Percentiles rank a stretch among this genome's conserved stretches.
Conservation (phyloP, 2,888 invertebrate genomes). For the Coelopa pilipes region DNA sequence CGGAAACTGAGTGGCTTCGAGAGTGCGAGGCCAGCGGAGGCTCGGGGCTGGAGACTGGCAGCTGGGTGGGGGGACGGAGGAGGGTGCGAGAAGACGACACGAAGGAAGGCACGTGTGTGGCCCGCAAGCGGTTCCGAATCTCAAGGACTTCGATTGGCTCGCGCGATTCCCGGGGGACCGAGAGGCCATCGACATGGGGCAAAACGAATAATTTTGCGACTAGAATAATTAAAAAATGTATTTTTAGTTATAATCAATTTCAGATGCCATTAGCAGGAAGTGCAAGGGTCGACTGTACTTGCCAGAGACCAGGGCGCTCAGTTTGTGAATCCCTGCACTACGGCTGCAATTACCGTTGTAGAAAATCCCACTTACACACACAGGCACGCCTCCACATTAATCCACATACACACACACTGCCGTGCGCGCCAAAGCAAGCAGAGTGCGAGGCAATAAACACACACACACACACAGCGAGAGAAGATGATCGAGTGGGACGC, state of each 20-base stretch:
- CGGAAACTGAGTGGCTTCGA: not conserved
- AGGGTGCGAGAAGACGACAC: not conserved
- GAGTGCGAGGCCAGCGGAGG: not conserved
- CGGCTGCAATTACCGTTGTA: not conserved
- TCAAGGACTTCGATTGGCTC: not conserved
- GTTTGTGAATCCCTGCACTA: not conserved
- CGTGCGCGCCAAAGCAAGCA: not conserved
- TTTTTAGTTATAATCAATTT: too few relatives aligned
- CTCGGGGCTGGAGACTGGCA: not conserved
- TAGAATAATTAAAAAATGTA: too few relatives aligned
- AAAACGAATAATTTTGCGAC: too few relatives aligned
- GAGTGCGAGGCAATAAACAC: not conserved
- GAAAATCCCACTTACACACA: not conserved
- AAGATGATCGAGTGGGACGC: not conserved
- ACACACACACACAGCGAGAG: not conserved
- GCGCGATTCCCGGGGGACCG: not conserved
- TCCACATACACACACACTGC: not conserved
- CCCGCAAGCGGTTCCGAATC: not conserved
- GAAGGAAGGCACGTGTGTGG: not conserved
- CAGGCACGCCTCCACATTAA: too few relatives aligned
- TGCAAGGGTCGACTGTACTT: not conserved
- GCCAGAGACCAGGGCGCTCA: not conserved
- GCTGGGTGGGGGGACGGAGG: not conserved
- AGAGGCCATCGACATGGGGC: too few relatives aligned
- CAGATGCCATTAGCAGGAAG: too few relatives aligned